Conservation (phyloP, 2,113 vertebrate species). For the Xiphophorus maculatus region DNA sequence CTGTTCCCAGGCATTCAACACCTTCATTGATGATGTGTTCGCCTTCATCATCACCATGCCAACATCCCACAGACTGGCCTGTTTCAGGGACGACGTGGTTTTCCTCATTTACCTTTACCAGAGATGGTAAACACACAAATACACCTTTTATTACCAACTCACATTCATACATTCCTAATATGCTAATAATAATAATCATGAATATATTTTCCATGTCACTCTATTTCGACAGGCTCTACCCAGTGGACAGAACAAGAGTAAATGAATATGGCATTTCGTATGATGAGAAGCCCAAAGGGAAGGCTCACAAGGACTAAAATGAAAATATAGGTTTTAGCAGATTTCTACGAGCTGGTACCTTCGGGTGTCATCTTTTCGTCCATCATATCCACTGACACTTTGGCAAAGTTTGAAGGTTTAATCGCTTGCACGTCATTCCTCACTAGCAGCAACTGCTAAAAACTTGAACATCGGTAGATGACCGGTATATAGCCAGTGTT, state of each 20-base stretch:
- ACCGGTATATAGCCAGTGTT: not conserved
- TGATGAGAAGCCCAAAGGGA: conserved; percentile 85
- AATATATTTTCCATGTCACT: not conserved
- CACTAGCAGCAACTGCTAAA: not conserved
- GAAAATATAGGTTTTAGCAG: not conserved
- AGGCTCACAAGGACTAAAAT: conserved; percentile 84
- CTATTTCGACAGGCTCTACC: conserved; percentile 88
- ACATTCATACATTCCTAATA: conserved; percentile 7
- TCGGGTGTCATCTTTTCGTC: not conserved
- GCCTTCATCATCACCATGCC: conserved; percentile 99
- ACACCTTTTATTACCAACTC: not conserved
- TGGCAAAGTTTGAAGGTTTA: not conserved
- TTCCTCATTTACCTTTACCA: conserved; percentile 98
- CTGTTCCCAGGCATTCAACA: conserved; percentile 91
- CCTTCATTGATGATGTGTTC: conserved; percentile 98
- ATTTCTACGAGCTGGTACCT: conserved; percentile 19
- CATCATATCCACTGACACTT: not conserved
- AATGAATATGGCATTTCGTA: conserved; percentile 97
- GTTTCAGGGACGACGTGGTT: conserved; percentile 96
- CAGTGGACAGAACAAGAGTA: conserved; percentile 95
- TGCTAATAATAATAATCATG: not conserved
- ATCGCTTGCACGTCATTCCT: not conserved
- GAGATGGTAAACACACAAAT: conserved; percentile 85
- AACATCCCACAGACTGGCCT: conserved; percentile 96
- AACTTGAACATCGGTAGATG: not conserved